Conservation (phyloP, 37 sponge, comb jelly and placozoan species). For the Bolinopsis microptera region DNA sequence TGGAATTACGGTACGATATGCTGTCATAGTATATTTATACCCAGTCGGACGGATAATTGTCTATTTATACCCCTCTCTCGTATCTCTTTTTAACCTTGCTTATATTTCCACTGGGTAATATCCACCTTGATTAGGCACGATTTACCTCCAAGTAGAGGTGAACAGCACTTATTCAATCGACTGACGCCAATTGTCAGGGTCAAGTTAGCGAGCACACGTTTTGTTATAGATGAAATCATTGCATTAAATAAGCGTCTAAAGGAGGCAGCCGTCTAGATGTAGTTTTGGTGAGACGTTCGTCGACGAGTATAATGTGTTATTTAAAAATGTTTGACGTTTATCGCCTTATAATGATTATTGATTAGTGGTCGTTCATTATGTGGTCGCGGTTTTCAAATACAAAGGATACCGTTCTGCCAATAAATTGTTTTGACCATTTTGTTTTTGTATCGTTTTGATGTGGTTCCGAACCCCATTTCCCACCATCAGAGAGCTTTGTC, state of each 20-base stretch:
- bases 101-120: not conserved
- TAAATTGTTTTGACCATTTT: not conserved
- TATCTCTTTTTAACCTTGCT: not conserved
- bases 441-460: not conserved
- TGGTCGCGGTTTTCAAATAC: not conserved
- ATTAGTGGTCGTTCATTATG: not conserved
- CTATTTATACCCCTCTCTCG: not conserved
- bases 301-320: not conserved
- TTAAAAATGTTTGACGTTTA: not conserved
- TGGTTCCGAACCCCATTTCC: not conserved
- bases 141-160: not conserved
- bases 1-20: not conserved
- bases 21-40: not conserved
- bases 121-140: not conserved
- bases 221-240: not conserved
- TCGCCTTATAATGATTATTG: not conserved
- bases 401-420: not conserved
- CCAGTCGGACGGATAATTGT: no score
- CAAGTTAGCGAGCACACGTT: not conserved
- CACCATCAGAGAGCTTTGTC: not conserved
- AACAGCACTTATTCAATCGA: not conserved
- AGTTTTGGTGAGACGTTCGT: not conserved
- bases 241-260: not conserved
- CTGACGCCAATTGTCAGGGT: not conserved
- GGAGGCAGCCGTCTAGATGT: not conserved